Conservation (phyloP, 2,797 vertebrate genomes). For the Tauraco hartlaubi region DNA sequence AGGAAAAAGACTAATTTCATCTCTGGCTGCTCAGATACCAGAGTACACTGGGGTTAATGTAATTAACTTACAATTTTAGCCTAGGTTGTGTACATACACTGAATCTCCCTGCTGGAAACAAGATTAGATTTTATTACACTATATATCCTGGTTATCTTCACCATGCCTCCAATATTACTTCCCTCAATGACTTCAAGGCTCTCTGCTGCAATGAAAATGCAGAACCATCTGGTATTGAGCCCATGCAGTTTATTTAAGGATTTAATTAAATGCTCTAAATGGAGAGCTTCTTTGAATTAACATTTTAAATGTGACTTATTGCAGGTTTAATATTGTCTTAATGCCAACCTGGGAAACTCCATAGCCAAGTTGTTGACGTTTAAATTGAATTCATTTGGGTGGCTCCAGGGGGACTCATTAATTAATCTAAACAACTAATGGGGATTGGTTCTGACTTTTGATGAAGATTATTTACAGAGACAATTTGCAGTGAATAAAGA, state of each 20-base stretch:
- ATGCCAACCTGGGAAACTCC: conserved; percentile 85
- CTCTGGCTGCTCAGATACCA: conserved; percentile 80
- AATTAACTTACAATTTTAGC: conserved; percentile 84
- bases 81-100: conserved; percentile 84
- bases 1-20: conserved; percentile 83
- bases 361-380: conserved; percentile 83
- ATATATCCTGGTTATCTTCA: conserved; percentile 84
- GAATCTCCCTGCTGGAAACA: conserved; percentile 83
- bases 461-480: conserved; percentile 88
- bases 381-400: conserved; percentile 86
- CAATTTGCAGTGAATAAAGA: conserved; percentile 85
- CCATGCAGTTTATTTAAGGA: conserved; percentile 89
- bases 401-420: conserved; percentile 85
- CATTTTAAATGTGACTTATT: conserved; percentile 90
- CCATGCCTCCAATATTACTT: conserved; percentile 81
- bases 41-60: conserved; percentile 82
- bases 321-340: conserved; percentile 86
- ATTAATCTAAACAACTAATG: conserved; percentile 88
- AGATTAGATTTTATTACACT: conserved; percentile 87
- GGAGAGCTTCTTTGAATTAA: conserved; percentile 87
- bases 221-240: conserved; percentile 84
- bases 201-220: conserved; percentile 77
- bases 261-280: conserved; percentile 90
- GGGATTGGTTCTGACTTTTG: conserved; percentile 87
- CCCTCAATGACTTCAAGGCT: conserved; percentile 81